Base-by-base conservation (phyloP, 2,797 vertebrate species). In the Urophycis tenuis region DNA sequence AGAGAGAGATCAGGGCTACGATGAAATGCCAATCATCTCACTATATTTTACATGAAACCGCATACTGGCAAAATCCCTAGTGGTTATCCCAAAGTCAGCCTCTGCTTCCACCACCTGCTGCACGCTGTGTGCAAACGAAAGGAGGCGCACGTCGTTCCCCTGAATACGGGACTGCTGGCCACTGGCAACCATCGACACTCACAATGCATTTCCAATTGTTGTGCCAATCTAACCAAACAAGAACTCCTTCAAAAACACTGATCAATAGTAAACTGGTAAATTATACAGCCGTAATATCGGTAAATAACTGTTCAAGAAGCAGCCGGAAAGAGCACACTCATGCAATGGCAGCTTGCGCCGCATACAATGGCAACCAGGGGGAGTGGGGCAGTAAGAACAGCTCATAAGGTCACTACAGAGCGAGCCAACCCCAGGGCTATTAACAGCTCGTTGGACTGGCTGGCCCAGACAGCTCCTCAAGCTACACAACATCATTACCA, bases 401-500 rank as follows among this genome's bases (percentile, higher is more conserved):
- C 35, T 81, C 72, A 67, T 39, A 78, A 71, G 73, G 67, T 79
- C 70, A 73, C 36, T 34, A 2, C 2, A 73, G 34, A 34, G 75
- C 6, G 41, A 78, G 72, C 71, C 69, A 75, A 76, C 75, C 74
- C 39, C 2, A 74, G 64, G 34, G 78, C 75, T 77, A 76, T 71
- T 67, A 80, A 71, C 29, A 81, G 72, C 45, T 30, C 76, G 45
- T 49, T 14, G 77, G 79, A 75, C 0, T 33, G 79, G 75, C 0
- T 35, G 8, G 49, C 49, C 53, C 39, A 9, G 53, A 79, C 25
- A 75, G 75, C 32, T 1, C 31, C 34, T 25, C 17, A 19, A n/a
- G 29, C 15, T 75, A 76, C 41, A 76, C 12, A 25, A 71, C 75
- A 72, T 74, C 32, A 29, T 76, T 78, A 72, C 74, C 78, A 6